Conservation (phyloP, 2,113 vertebrate species). For the Rhineura floridana region DNA sequence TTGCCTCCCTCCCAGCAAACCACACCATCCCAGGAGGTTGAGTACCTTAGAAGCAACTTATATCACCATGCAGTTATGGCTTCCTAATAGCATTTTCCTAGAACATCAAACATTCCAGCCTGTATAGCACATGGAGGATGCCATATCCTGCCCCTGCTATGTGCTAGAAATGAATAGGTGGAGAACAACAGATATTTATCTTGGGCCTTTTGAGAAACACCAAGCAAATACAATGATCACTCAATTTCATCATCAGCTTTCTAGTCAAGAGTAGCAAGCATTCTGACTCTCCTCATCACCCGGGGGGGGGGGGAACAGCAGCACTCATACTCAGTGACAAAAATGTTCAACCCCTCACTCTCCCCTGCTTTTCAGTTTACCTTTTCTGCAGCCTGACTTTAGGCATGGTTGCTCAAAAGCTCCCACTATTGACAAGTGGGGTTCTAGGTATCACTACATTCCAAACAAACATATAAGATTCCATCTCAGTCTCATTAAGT, state of each 20-base stretch:
- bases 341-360: not conserved
- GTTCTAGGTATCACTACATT: not conserved
- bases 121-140: not conserved
- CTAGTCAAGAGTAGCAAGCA: not conserved
- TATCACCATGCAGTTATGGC: not conserved
- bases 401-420: not conserved
- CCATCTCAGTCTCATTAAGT: not conserved
- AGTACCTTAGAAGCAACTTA: not conserved
- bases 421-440: not conserved
- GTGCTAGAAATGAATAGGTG: not conserved
- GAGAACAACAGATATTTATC: not conserved
- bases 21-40: not conserved
- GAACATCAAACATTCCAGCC: not conserved
- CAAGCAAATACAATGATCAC: not conserved
- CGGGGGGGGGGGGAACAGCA: not conserved
- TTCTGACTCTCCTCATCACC: not conserved
- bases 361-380: no score
- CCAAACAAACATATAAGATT: not conserved
- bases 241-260: not conserved
- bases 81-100: not conserved
- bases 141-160: no score
- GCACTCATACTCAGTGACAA: not conserved
- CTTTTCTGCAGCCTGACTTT: not conserved
- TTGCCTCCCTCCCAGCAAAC: not conserved
- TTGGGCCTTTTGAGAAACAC: not conserved